A percentile compares a stretch with the other conserved stretches of the same genome.
Evolutionary conservation across 2,113 vertebrate genomes (phyloP).

Genomic region (Chaetorhynchus papuensis): DNA sequence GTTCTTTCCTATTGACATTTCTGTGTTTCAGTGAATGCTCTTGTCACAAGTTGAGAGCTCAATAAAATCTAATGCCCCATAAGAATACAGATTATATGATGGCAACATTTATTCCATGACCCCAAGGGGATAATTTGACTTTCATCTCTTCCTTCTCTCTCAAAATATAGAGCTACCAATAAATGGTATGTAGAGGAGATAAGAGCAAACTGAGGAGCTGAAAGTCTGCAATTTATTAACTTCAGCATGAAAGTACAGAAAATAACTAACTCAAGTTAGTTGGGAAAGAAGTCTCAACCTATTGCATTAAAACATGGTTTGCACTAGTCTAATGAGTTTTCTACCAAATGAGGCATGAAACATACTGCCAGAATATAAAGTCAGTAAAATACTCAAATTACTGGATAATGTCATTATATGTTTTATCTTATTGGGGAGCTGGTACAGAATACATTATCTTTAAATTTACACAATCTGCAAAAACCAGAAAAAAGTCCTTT

Average conservation of each 20-base stretch:
- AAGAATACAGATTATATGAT: conserved; percentile 37
- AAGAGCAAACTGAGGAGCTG: conserved; percentile 44
- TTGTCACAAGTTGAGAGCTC: conserved; percentile 45
- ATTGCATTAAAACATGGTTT: conserved; percentile 64
- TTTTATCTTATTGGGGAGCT: conserved; percentile 65
- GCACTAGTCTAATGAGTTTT: conserved; percentile 73
- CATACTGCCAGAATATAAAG: conserved; percentile 67
- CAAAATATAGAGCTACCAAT: conserved; percentile 42
- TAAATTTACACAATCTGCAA: conserved; percentile 36
- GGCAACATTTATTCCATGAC: conserved; percentile 37
- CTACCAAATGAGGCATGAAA: conserved; percentile 75
- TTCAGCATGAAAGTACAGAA: conserved; percentile 61
- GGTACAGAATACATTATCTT: conserved; percentile 56
- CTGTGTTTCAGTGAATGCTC: not conserved
- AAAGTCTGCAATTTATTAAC: conserved; percentile 67
- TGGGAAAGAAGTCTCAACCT: conserved; percentile 61
- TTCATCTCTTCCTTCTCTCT: conserved; percentile 49
- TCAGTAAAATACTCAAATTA: conserved; percentile 70
- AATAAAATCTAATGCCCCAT: conserved; percentile 29
- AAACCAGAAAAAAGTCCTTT: not conserved
- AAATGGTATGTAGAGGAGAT: conserved; percentile 62
- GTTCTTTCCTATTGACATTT: not conserved
- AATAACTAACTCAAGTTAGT: conserved; percentile 61
- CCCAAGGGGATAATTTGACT: conserved; percentile 64
- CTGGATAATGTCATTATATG: conserved; percentile 64